A percentile compares a stretch with the other conserved stretches of the same genome.
These are phyloP conservation scores for Atherix ibis DNA, from an alignment of 2,888 invertebrate species.

Conservation along the genomic window DNA sequence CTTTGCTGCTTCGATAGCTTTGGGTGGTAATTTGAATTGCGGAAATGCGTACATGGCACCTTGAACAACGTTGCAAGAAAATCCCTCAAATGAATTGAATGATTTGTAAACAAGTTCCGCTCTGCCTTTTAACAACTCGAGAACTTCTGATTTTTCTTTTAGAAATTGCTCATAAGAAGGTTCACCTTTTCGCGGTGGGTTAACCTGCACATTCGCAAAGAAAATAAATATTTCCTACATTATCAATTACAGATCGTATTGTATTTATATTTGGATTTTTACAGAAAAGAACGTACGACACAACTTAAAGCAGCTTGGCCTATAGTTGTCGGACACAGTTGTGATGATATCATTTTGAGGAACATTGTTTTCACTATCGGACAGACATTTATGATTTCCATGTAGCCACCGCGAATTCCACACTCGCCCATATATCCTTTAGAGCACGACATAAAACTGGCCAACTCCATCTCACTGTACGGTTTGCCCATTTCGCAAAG, in stretches of 20 bases:
- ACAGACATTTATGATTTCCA: conserved; percentile 79
- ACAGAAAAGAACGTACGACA: conserved; percentile 42
- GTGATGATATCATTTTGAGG: conserved; percentile 82
- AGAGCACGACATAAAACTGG: conserved; percentile 90
- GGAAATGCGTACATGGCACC: conserved; percentile 99
- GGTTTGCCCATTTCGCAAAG: conserved; percentile 77
- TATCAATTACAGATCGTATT: too few species aligned
- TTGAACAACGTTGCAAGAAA: conserved; percentile 69
- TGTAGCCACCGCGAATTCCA: conserved; percentile 89
- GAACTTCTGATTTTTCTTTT: conserved; percentile 55
- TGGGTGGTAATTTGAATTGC: conserved; percentile 59
- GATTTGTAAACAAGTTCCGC: conserved; percentile 74
- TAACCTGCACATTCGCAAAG: conserved; percentile 32
- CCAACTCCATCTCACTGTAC: conserved; percentile 68
- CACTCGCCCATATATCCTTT: conserved; percentile 96
- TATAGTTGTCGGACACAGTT: conserved; percentile 81
- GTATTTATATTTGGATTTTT: too few species aligned
- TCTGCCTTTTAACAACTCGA: conserved; percentile 55
- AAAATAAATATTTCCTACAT: not conserved
- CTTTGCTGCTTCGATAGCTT: conserved; percentile 73
- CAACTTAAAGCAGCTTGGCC: conserved; percentile 86
- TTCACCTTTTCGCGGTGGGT: conserved; percentile 71
- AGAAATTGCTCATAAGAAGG: conserved; percentile 68
- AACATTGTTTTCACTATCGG: conserved; percentile 65
- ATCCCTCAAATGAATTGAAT: conserved; percentile 81